Evolutionary conservation across 2,888 invertebrate genomes (phyloP), one percentile per base, ranked within the genome.

Genomic region (Noctuana brunneofusca): DNA sequence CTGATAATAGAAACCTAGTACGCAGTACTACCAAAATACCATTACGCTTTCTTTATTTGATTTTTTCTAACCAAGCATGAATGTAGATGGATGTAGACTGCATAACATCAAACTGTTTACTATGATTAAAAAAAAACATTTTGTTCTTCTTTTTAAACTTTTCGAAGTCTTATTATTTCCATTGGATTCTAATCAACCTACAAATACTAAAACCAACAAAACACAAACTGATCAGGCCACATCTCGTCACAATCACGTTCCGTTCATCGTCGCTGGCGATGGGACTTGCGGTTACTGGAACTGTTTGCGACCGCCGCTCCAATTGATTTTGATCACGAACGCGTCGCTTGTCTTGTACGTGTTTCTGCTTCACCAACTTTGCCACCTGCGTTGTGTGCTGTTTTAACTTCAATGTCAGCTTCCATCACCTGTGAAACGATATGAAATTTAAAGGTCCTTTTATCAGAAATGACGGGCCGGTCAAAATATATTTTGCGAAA

Each of bases 201-300:
- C n/a, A 22, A 22, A 22, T 22, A 46, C 41, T 55, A 62, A 62
- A 62, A 62, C 49, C 24, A 49, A 58, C 58, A 58, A 58, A 58
- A 50, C 50, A 24, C 43, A 30, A 50, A 63, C 46, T 30, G 48
- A 48, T 48, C 52, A 53, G 53, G 20, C 58, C 59, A 11, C 54
- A 62, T 62, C 62, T 55, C 54, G 60, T 60, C 46, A 54, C 69
- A 78, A 79, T 75, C 76, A 79, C 79, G 73, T 73, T 64, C 64
- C 78, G 79, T 75, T 71, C 52, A 71, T 72, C 75, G 69, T 71
- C 78, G 75, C 73, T 75, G 76, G 70, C 69, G 73, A 80, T 80
- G 70, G 69, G 74, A 71, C 77, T 79, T 83, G 84, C 73, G 84
- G 84, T 81, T 65, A 56, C 63, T 64, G 58, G 64, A 63, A 63